Evolutionary conservation across 2,797 vertebrate genomes (phyloP).

Genomic region (Mormyrops attenuatus): DNA sequence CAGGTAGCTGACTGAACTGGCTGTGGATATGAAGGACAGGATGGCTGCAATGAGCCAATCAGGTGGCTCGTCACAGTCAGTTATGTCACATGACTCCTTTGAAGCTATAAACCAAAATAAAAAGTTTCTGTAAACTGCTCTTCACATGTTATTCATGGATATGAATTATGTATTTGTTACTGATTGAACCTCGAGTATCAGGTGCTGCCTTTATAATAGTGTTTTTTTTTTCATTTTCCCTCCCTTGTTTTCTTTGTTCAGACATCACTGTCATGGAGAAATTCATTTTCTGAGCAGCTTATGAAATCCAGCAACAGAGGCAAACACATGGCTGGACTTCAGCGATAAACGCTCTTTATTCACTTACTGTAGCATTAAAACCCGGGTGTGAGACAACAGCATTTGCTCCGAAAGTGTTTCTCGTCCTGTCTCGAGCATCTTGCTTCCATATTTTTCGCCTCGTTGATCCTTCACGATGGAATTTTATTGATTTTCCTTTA

Average conservation of each 20-base stretch:
- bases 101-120: neutral
- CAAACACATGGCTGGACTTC: too few species aligned
- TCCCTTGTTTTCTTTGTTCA: neutral
- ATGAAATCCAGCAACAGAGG: neutral
- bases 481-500: slow-evolving; percentile 9
- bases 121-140: neutral
- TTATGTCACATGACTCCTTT: neutral
- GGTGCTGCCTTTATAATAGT: neutral
- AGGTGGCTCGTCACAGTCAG: neutral
- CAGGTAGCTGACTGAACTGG: neutral
- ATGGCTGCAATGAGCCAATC: neutral
- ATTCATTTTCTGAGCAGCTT: neutral
- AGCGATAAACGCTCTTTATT: too few species aligned
- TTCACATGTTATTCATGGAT: neutral
- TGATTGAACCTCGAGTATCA: neutral
- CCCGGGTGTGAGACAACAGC: neutral
- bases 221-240: too few species aligned
- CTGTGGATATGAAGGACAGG: neutral
- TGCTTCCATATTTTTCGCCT: neutral
- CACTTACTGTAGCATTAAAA: too few species aligned
- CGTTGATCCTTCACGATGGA: slow-evolving; percentile 3
- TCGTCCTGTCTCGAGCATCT: neutral
- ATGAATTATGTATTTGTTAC: neutral
- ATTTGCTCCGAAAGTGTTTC: neutral
- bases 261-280: neutral